phyloP scores from a whole-genome alignment of 2,113 vertebrate species.

The Protobothrops mucrosquamatus region DNA sequence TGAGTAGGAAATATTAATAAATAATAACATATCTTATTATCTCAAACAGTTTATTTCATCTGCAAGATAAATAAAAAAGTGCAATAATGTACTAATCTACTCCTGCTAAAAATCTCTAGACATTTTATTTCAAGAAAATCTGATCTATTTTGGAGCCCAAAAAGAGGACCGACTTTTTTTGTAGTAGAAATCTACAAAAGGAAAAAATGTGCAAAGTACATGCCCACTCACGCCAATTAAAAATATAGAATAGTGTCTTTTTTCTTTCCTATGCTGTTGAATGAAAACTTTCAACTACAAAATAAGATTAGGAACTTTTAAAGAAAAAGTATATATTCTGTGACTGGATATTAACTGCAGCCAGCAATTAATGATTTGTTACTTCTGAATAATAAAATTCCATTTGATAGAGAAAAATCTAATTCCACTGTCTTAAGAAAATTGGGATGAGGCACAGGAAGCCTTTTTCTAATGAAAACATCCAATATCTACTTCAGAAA shows the following conservation, averaged over 20 bases:
- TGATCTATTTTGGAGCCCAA: background rate
- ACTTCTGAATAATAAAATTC: background rate
- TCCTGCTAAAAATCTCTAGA: background rate
- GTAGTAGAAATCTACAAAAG: background rate
- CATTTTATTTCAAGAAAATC: background rate
- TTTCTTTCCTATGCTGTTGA: background rate
- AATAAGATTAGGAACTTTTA: background rate
- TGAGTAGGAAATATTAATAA: conserved; percentile 8
- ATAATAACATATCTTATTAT: background rate
- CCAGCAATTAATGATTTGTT: background rate
- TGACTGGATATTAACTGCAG: background rate
- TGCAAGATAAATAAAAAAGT: background rate
- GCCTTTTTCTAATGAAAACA: background rate
- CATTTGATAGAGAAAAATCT: background rate
- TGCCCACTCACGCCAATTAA: background rate
- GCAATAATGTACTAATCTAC: background rate
- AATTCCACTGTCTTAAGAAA: background rate
- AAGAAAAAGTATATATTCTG: background rate
- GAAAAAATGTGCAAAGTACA: background rate
- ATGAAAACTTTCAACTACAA: background rate
- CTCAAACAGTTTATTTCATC: background rate
- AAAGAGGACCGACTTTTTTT: background rate
- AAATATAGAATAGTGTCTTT: background rate
- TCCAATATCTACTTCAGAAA: background rate
- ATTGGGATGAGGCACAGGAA: background rate